Conservation (phyloP, 2,888 invertebrate species). For the Ganaspis brasiliensis region DNA sequence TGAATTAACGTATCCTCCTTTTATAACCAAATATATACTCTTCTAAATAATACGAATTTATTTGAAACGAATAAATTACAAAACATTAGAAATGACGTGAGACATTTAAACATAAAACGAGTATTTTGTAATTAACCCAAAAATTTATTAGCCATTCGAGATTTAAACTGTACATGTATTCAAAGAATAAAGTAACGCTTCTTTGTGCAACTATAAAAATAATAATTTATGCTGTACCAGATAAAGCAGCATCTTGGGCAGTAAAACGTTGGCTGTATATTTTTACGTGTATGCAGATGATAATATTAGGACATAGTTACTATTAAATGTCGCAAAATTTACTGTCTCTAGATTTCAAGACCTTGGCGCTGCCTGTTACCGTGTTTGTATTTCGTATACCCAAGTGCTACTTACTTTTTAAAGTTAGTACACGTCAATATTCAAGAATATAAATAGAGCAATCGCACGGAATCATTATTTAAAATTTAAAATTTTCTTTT, state of each 20-base stretch:
- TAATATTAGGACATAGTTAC: not conserved
- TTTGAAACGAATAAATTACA: too few species aligned
- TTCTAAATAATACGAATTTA: too few species aligned
- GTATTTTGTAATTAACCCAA: too few species aligned
- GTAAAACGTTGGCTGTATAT: not conserved
- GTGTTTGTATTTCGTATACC: not conserved
- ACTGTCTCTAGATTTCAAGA: not conserved
- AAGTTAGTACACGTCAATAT: not conserved
- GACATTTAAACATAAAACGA: too few species aligned
- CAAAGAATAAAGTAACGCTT: too few species aligned
- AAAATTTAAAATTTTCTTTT: not conserved
- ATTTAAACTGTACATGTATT: too few species aligned
- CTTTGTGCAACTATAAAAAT: not conserved
- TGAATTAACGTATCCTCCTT: too few species aligned
- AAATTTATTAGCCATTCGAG: too few species aligned
- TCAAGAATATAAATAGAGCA: not conserved
- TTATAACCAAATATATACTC: too few species aligned
- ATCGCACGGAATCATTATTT: conserved; percentile 1
- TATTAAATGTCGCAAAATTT: not conserved
- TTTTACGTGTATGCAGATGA: not conserved
- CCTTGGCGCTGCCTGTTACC: conserved; percentile 7
- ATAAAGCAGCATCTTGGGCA: not conserved
- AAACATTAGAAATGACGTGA: too few species aligned
- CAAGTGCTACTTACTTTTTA: not conserved
- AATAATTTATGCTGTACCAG: not conserved